Evolutionary conservation across 2,888 invertebrate genomes (phyloP), one percentile per base, ranked within the genome.

Genomic region (Rhagium mordax): DNA sequence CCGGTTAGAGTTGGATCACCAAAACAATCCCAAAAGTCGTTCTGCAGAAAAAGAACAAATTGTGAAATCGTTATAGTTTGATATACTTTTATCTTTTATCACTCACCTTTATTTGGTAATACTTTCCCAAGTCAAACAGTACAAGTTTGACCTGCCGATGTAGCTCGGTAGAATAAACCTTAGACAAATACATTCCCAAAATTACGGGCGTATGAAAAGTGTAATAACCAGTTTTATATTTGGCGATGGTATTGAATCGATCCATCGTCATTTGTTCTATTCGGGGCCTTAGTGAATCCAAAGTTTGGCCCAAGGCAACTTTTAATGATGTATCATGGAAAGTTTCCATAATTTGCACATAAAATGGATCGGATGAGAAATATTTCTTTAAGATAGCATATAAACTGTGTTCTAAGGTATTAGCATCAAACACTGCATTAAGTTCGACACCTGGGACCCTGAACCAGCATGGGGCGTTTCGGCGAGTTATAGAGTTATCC

Each of bases 381-480:
- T 97, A 91, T 81, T 92, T 92, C 84, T 92, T 93, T 3, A 98
- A 88, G 16, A 98, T 89, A 13, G 92, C 90, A 87, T 94, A 97
- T 83, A 96, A 90, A 13, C 93, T 92, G 41, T 92, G 90, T 83
- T 97, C 95, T 66, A 99, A 86, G 79, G 97, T 90, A 0, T 95
- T 85, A 0, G 93, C 93, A 86, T 99, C 98, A 87, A 98, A 98
- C 71, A 97, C 90, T 0, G 96, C 98, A 0, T 88, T 89, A 6
- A 93, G 83, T 0, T 94, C 95, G 13, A 95, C 91, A 71, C 92
- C 91, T 0, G 94, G 92, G 8, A 92, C 88, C 60, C 91, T 91
- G 88, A 97, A 94, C 99, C 99, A 99, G 87, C 98, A 98, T 0
- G 94, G 93, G 74, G 93, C 92, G 2, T 97, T 97, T 72, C 99